Base-by-base conservation (phyloP, 2,888 invertebrate genomes). In the Crossocerus cetratus region DNA sequence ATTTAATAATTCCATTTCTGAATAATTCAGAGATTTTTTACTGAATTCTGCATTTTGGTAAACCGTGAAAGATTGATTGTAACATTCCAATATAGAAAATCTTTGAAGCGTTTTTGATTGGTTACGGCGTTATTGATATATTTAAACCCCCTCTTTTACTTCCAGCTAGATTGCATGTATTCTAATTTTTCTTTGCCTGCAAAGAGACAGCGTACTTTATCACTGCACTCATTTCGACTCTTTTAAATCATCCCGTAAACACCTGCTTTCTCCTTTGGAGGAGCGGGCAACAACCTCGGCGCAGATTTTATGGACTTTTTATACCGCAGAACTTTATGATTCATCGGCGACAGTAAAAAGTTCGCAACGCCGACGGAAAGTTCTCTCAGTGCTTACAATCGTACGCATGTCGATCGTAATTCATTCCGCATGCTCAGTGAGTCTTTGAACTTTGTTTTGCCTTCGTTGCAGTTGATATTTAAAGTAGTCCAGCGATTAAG, bases 261-360 rank as follows among this genome's bases (percentile, higher is more conserved):
- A 69, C 74, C 74, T 74, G 76, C 67, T 58, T 13, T 61, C 14
- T 23, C 58, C 20, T 64, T 32, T 22, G 18, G 54, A 44, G 23
- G 32, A 32, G 32, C 32, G 32, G 32, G 1, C 32, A 21, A 32
- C 32, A 54, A 4, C 62, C 56, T 8, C 22, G 8, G 43, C 13
- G 45, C 13, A 55, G 8, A 16, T 58, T 42, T 20, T 5, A 43
- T 2, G 32, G 32, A 42, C 18, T 56, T 54, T 44, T 22, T n/a
- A 42, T 32, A 11, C n/a, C 13, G 45, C 14, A 53, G 18, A 76
- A 70, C 70, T 65, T 65, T 32, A 20, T 74, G 67, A 67, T 71
- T 74, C 65, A 74, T 67, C 64, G 32, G 44, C 67, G 16, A 45
- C 61, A 20, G 23, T 21, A 14, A 49, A 20, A 21, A 20, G 23